Evolutionary conservation across 2,797 vertebrate species (phyloP).

Genomic region (Pseudopleuronectes americanus): DNA sequence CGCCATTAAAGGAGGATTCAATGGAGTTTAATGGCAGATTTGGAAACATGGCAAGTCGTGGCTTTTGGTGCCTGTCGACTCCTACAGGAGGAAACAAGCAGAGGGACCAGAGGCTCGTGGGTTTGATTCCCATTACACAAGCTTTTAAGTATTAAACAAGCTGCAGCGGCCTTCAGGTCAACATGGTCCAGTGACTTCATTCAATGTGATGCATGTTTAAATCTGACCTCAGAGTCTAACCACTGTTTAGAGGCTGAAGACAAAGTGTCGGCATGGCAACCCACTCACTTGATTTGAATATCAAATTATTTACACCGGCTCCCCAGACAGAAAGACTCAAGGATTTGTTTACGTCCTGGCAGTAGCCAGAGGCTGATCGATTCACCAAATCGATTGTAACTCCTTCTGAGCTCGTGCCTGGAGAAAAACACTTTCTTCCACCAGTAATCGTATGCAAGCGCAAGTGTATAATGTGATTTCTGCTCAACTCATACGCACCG

Average conservation of each 20-base stretch:
- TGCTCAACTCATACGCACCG: slow-evolving; percentile 32
- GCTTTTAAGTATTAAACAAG: slow-evolving; percentile 4
- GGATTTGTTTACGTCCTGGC: slow-evolving; percentile 61
- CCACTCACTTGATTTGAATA: slow-evolving; percentile 50
- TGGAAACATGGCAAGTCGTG: slow-evolving; percentile 24
- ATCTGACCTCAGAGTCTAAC: slow-evolving; percentile 7
- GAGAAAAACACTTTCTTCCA: slow-evolving; percentile 56
- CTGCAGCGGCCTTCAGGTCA: slow-evolving; percentile 6
- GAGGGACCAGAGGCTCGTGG: slow-evolving; percentile 5
- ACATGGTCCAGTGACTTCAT: neutral
- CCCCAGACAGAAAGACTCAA: slow-evolving; percentile 33
- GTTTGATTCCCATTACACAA: slow-evolving; percentile 11
- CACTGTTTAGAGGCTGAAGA: neutral
- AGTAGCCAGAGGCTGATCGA: slow-evolving; percentile 63
- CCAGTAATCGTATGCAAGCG: slow-evolving; percentile 45
- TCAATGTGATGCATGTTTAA: slow-evolving; percentile 18
- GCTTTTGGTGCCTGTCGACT: slow-evolving; percentile 29
- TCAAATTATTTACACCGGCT: slow-evolving; percentile 42
- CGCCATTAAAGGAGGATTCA: slow-evolving; percentile 56
- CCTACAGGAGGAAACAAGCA: slow-evolving; percentile 22
- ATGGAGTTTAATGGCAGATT: slow-evolving; percentile 44
- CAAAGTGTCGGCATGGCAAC: slow-evolving; percentile 25
- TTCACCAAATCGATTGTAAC: slow-evolving; percentile 62
- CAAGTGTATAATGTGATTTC: slow-evolving; percentile 56
- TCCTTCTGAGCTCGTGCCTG: slow-evolving; percentile 62